These are phyloP conservation scores for Eonycteris spelaea DNA, from an alignment of 2,113 vertebrate species.

Conservation along the genomic window DNA sequence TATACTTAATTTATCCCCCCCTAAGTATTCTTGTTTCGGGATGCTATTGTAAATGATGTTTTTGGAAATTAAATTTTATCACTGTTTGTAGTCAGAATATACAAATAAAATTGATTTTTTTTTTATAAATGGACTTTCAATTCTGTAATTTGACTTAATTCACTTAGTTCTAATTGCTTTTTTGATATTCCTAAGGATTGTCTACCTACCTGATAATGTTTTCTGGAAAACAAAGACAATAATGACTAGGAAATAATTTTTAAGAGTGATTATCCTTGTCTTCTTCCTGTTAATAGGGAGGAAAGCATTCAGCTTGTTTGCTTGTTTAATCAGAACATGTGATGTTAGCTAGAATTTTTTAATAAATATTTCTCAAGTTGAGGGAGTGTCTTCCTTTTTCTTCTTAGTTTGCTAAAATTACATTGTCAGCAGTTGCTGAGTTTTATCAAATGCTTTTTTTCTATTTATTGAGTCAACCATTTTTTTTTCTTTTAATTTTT, in stretches of 20 bases:
- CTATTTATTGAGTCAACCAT: not conserved
- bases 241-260: not conserved
- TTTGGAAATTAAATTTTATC: not conserved
- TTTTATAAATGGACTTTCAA: not conserved
- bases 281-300: not conserved
- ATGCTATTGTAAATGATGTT: not conserved
- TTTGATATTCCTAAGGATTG: not conserved
- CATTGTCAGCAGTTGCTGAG: not conserved
- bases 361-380: not conserved
- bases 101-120: not conserved
- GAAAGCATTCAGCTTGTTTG: not conserved
- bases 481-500: not conserved
- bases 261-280: not conserved
- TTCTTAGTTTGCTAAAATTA: not conserved
- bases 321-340: not conserved
- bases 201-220: not conserved
- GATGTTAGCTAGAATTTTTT: not conserved
- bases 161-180: not conserved
- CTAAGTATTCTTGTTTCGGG: not conserved
- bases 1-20: not conserved
- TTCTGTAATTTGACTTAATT: not conserved
- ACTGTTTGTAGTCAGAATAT: not conserved
- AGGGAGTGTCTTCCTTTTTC: not conserved
- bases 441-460: not conserved
- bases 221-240: not conserved